phyloP scores from a whole-genome alignment of 2,797 vertebrate species.

The Allobates femoralis region DNA sequence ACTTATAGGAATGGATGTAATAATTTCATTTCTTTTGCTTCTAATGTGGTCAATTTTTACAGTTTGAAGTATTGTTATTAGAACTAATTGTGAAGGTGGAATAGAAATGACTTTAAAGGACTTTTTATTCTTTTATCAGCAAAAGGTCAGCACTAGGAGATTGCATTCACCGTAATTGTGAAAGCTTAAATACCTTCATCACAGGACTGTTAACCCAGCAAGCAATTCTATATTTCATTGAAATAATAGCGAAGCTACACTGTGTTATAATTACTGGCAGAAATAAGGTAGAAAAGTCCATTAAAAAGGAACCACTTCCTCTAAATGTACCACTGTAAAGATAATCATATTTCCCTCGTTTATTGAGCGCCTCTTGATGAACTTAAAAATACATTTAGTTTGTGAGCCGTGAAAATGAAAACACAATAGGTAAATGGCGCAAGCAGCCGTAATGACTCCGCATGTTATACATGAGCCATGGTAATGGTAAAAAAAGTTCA shows the following conservation, averaged over 20 bases:
- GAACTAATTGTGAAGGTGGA: background rate
- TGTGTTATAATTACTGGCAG: conserved; percentile 19
- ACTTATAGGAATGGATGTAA: too few relatives aligned
- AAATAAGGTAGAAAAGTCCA: conserved; percentile 5
- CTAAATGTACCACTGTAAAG: conserved; percentile 10
- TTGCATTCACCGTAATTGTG: conserved; percentile 10
- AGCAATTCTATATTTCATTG: conserved; percentile 2
- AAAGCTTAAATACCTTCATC: background rate
- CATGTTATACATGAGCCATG: background rate
- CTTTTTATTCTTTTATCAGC: conserved; percentile 2
- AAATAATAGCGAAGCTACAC: conserved; percentile 12
- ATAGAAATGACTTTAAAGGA: conserved; percentile 5
- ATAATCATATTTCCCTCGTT: conserved; percentile 36
- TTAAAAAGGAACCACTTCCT: conserved; percentile 27
- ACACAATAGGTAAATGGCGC: conserved; percentile 38
- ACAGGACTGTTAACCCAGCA: background rate
- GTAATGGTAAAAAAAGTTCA: background rate
- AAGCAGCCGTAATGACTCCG: conserved; percentile 3
- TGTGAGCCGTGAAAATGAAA: conserved; percentile 42
- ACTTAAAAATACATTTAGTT: conserved; percentile 47
- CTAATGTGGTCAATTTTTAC: background rate
- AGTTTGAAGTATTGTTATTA: background rate
- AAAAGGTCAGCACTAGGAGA: background rate
- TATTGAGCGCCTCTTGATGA: conserved; percentile 40
- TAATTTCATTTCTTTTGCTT: background rate